Percentiles rank a stretch among this genome's conserved stretches.
Evolutionary conservation across 2,113 vertebrate genomes (phyloP).

Genomic region (Eurypyga helias): DNA sequence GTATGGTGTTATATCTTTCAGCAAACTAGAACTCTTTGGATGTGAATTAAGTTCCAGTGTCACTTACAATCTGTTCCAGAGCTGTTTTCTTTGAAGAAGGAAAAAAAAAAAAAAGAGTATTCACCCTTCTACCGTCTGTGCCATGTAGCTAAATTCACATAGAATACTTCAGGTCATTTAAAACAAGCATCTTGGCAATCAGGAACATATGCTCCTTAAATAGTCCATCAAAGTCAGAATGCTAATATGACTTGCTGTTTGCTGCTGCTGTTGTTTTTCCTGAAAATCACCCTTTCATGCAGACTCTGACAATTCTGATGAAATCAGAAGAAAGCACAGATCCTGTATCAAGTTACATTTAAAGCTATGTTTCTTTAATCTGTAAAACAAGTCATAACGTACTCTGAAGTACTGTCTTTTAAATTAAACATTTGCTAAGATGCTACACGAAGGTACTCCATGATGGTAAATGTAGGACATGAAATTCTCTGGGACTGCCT

Average conservation of each 20-base stretch:
- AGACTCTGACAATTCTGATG: not conserved
- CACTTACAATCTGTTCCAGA: not conserved
- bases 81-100: not conserved
- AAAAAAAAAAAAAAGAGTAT: not conserved
- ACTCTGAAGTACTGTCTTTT: not conserved
- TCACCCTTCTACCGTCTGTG: not conserved
- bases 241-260: not conserved
- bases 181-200: not conserved
- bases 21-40: not conserved
- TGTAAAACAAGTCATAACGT: not conserved
- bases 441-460: not conserved
- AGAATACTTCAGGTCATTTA: slow-evolving; percentile 10
- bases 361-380: not conserved
- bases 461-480: not conserved
- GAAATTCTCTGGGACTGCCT: not conserved
- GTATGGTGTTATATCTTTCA: not conserved
- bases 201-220: not conserved
- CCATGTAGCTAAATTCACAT: not conserved
- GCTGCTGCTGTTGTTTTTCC: not conserved
- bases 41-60: not conserved
- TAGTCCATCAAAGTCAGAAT: slow-evolving; percentile 24
- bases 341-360: not conserved
- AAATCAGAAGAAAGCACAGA: slow-evolving; percentile 2
- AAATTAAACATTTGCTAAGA: slow-evolving; percentile 18
- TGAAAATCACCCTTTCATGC: slow-evolving; percentile 4